Evolutionary conservation across 2,888 invertebrate genomes (phyloP), one percentile per base, ranked within the genome.

Genomic region (Cantharis nigra): DNA sequence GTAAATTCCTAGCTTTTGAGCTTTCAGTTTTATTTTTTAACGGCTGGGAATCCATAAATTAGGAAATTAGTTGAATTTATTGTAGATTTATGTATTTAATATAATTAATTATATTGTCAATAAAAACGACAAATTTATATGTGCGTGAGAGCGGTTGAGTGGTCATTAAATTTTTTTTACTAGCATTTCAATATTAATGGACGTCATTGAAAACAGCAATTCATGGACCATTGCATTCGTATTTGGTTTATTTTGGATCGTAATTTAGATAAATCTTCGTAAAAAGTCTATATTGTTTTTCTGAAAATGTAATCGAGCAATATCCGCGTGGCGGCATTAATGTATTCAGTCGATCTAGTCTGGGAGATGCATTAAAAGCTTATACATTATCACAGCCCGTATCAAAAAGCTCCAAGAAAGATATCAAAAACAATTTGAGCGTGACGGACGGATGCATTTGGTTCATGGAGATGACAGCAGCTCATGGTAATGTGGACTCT

Each of bases 401-500:
- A 78, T 78, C 78, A 78, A 78, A 78, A 78, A 78, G 78, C 78
- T 73, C 72, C 70, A 76, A 78, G 76, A 78, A 78, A 81, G 81
- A 82, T 80, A 82, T 82, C 80, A 81, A 80, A 80, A 81, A 82
- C 82, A 82, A 84, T 80, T 82, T 81, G 82, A 82, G 81, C 82
- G 81, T 82, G 82, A 81, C 83, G 82, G 83, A 85, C 83, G 83
- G 82, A 85, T 85, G 82, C 83, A 84, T 84, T 84, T 82, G 81
- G 81, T 82, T 82, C 81, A 81, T 83, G 84, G 81, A 81, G 83
- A 83, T 83, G 85, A 84, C 84, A 85, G 84, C 82, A 82, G 83
- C 83, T 84, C 82, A 81, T 82, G 82, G 82, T 84, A 85, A 85
- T 86, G 86, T 82, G 81, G 82, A 83, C 81, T 83, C 83, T 83